Conservation (phyloP, 2,888 invertebrate species). For the Drosophila picticornis region DNA sequence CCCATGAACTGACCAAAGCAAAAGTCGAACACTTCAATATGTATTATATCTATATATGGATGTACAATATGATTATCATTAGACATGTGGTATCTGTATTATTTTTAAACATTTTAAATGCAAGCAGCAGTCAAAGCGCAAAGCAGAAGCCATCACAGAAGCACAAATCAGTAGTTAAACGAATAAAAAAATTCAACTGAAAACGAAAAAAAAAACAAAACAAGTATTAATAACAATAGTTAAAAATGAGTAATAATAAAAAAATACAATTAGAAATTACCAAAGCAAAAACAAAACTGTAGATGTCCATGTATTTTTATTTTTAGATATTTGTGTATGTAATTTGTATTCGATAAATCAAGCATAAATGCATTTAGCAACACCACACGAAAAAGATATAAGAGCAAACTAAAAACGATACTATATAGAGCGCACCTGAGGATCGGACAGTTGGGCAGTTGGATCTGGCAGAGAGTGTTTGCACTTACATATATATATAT, state of each 20-base stretch:
- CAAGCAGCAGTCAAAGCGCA: conserved; percentile 58
- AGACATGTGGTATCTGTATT: conserved; percentile 50
- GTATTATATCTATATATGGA: conserved; percentile 41
- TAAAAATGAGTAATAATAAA: conserved; percentile 29
- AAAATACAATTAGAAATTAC: conserved; percentile 39
- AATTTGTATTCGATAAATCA: conserved; percentile 72
- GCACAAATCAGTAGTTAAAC: conserved; percentile 69
- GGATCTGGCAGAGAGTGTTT: conserved; percentile 13
- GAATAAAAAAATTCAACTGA: conserved; percentile 16
- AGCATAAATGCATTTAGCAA: conserved; percentile 72
- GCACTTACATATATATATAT: conserved; percentile 25
- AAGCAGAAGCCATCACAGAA: conserved; percentile 72
- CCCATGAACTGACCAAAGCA: conserved; percentile 69
- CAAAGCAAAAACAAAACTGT: conserved; percentile 34
- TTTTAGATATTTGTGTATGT: conserved; percentile 75
- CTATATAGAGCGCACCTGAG: conserved; percentile 41
- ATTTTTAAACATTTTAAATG: conserved; percentile 50
- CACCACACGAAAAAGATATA: conserved; percentile 41
- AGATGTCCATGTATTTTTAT: conserved; percentile 73
- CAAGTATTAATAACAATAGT: conserved; percentile 58
- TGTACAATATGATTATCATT: conserved; percentile 47
- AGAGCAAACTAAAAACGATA: conserved; percentile 20
- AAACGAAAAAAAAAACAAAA: conserved; percentile 5
- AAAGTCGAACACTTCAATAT: conserved; percentile 36
- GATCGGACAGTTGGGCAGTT: conserved; percentile 12